Evolutionary conservation across 2,797 vertebrate species (phyloP), one percentile per base, ranked within the genome.

Genomic region (Platyrinchus mystaceus): DNA sequence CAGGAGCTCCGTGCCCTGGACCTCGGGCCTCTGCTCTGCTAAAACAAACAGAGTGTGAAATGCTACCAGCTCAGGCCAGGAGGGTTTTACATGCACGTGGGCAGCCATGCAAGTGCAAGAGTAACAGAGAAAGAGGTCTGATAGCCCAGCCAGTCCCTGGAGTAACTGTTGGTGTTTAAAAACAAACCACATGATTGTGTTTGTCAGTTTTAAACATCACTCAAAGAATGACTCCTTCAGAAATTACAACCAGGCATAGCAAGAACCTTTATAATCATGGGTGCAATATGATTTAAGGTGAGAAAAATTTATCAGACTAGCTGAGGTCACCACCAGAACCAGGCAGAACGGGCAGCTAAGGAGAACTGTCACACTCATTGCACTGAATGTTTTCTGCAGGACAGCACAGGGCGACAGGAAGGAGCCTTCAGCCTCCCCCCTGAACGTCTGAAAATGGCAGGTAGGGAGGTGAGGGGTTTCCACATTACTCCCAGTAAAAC

Each of bases 131-230:
- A 73, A 49, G 28, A 41, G 36, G n/a, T 19, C 44, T 37, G 46
- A 20, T 4, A 58, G 36, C 28, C 59, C 64, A 60, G 7, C 17
- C 41, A 32, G 66, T 7, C 53, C 47, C 70, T 5, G 7, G 37
- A 52, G 19, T 7, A 62, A 47, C 12, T 15, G 6, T 0, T 43
- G 53, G 6, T 44, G 52, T 46, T 83, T 64, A 8, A 28, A 53
- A 68, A 14, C 66, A 66, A 80, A 17, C 32, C 27, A 17, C 17
- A 6, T 1, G 4, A 15, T 62, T 1, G 0, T 1, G 4, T 44
- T 14, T 67, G 69, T 12, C 36, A 20, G 30, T 27, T 66, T 19
- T 46, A 53, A 91, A 50, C 50, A 24, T 8, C 4, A 5, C 36
- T 16, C 47, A 20, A 7, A 18, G 69, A 81, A 7, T 1, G 1